phyloP scores from a whole-genome alignment of 2,113 vertebrate species.

The Malurus melanocephalus region DNA sequence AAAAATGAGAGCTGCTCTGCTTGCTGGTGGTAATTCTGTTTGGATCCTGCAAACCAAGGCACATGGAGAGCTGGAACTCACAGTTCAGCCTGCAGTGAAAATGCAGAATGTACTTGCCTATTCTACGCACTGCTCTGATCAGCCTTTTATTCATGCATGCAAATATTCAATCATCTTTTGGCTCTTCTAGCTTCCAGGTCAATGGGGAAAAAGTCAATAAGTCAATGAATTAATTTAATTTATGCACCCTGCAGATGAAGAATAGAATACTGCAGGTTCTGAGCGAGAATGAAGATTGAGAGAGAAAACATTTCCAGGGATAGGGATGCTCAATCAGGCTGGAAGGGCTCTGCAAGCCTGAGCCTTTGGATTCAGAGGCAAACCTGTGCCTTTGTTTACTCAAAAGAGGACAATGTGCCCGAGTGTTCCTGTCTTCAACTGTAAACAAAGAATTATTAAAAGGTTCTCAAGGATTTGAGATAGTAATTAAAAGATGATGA shows the following conservation, averaged over 20 bases:
- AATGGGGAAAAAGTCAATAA: neutral
- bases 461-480: neutral
- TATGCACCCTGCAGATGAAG: neutral
- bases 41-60: neutral
- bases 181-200: neutral
- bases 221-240: neutral
- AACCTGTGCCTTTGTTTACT: neutral
- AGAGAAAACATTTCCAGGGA: neutral
- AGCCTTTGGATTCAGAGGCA: neutral
- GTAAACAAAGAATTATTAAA: neutral
- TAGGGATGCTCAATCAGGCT: neutral
- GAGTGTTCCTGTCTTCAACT: neutral
- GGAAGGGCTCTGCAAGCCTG: neutral
- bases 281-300: neutral
- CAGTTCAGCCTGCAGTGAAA: neutral
- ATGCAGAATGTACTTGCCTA: neutral
- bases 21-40: neutral
- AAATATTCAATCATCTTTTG: neutral
- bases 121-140: neutral
- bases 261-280: neutral
- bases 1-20: neutral
- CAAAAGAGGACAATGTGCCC: neutral
- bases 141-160: neutral
- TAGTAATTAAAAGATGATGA: neutral
- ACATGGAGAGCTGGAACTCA: neutral